Percentiles rank a stretch among this genome's conserved stretches.
Evolutionary conservation across 2,113 vertebrate species (phyloP).

Genomic region (Zapus hudsonius): DNA sequence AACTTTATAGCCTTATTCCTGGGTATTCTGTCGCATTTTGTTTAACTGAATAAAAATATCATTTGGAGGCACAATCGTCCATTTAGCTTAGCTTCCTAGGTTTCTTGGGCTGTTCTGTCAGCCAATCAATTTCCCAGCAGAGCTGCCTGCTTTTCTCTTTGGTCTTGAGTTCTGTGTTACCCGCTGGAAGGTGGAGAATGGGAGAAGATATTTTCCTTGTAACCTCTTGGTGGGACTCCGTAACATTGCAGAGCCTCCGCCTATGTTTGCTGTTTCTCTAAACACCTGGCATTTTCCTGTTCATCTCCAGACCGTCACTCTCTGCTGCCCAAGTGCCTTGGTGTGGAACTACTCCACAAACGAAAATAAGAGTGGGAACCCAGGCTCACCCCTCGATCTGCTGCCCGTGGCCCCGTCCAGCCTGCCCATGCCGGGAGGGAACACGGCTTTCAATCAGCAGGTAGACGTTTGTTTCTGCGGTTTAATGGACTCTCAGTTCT

Average conservation of each 20-base stretch:
- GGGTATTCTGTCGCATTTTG: slow-evolving; percentile 17
- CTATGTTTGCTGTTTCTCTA: background rate
- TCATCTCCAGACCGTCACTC: slow-evolving; percentile 85
- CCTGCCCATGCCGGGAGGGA: slow-evolving; percentile 88
- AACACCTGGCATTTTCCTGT: background rate
- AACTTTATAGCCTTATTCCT: slow-evolving; percentile 14
- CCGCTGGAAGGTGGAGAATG: background rate
- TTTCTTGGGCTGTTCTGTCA: background rate
- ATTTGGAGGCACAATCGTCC: background rate
- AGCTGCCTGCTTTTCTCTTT: background rate
- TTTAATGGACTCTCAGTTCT: background rate
- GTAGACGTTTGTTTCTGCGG: slow-evolving; percentile 59
- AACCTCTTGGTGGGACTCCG: background rate
- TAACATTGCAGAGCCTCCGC: background rate
- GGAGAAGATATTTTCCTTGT: background rate
- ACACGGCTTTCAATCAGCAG: slow-evolving; percentile 88
- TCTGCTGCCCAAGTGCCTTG: slow-evolving; percentile 91
- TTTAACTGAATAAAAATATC: background rate
- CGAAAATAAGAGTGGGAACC: slow-evolving; percentile 84
- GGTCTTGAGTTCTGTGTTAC: background rate
- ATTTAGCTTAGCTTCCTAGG: background rate
- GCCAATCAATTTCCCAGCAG: background rate
- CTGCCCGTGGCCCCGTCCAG: slow-evolving; percentile 87
- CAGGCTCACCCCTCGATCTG: slow-evolving; percentile 88
- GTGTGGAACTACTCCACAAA: slow-evolving; percentile 90